Percentiles rank a stretch among this genome's conserved stretches.
Evolutionary conservation across 2,113 vertebrate species (phyloP).

Genomic region (Podarcis muralis): DNA sequence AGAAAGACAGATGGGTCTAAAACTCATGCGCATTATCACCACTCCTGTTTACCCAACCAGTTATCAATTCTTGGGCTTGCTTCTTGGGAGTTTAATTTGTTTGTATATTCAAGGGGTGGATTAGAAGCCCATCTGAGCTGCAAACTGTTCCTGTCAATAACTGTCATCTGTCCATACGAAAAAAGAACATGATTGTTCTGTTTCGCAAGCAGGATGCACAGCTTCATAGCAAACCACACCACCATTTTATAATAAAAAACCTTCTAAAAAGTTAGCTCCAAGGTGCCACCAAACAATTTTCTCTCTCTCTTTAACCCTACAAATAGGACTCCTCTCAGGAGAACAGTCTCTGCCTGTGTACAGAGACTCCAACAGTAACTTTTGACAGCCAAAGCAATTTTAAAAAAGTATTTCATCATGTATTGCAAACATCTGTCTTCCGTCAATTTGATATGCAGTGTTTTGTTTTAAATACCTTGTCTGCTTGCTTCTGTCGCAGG

Average conservation of each 20-base stretch:
- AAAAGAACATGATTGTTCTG: not conserved
- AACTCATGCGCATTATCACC: not conserved
- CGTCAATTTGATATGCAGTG: not conserved
- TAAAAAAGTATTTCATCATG: not conserved
- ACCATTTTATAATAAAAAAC: not conserved
- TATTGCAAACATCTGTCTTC: not conserved
- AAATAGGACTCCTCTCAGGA: not conserved
- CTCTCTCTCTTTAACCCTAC: not conserved
- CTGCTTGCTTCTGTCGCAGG: conserved; percentile 84
- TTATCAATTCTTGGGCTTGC: not conserved
- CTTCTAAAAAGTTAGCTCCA: not conserved
- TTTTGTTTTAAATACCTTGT: conserved; percentile 74
- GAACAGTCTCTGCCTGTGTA: too few species aligned
- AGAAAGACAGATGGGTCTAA: not conserved
- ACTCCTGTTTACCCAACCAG: too few species aligned
- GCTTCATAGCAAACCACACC: not conserved
- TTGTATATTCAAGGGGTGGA: not conserved
- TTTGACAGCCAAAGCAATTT: not conserved
- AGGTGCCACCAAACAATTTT: not conserved
- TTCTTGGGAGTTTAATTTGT: not conserved
- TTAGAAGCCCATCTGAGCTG: not conserved
- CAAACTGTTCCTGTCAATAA: not conserved
- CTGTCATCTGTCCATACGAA: not conserved
- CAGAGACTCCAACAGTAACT: too few species aligned
- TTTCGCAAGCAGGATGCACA: not conserved